A percentile compares a stretch with the other conserved stretches of the same genome.
Conservation (phyloP, 2,797 vertebrate species). For the Squalus acanthias region DNA sequence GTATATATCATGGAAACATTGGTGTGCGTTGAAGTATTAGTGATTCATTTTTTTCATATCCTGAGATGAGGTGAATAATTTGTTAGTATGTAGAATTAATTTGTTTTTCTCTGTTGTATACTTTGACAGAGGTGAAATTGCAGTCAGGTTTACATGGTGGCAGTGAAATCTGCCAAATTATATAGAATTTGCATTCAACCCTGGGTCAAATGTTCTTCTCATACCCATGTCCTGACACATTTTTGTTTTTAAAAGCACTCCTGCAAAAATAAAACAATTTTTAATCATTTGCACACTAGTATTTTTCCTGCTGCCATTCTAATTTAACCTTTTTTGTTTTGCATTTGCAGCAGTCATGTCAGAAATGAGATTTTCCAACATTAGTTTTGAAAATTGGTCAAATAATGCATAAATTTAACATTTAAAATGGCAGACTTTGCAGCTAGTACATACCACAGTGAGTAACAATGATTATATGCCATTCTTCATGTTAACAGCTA, state of each 20-base stretch:
- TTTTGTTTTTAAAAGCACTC: background rate
- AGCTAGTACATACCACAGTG: background rate
- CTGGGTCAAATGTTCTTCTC: background rate
- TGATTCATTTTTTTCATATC: background rate
- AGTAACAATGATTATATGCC: background rate
- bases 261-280: background rate
- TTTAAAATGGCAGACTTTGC: background rate
- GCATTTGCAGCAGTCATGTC: background rate
- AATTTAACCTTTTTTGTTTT: background rate
- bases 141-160: background rate
- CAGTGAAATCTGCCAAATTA: background rate
- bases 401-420: too few species aligned
- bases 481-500: background rate
- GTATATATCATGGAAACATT: background rate
- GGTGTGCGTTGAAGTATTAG: background rate
- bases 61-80: background rate
- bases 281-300: background rate
- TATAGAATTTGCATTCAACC: background rate
- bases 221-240: background rate
- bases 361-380: background rate
- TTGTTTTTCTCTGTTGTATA: background rate
- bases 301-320: background rate
- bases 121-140: background rate
- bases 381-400: constrained; percentile 8
- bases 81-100: background rate